Evolutionary conservation across 1,140 invertebrate species (phyloP), one percentile per base, ranked within the genome.

Genomic region (Schlechtendalia chinensis): DNA sequence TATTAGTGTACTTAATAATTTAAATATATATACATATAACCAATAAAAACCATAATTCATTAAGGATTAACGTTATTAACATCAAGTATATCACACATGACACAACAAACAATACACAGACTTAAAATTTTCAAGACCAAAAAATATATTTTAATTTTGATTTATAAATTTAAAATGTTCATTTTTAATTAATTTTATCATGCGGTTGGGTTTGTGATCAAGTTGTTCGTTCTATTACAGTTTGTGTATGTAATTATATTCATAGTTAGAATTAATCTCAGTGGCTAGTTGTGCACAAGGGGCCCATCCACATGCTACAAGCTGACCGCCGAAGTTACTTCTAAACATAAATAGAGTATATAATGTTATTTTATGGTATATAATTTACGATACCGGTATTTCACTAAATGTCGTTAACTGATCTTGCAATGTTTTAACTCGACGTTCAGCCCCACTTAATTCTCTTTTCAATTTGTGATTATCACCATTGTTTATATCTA

Each of bases 371-470:
- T 50, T 47, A 69, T 16, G 22, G 27, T 29, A 54, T 24, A 72
- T 1, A 79, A 63, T 47, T 45, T 63, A 79, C 39, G 47, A 6
- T 79, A 79, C 75, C 58, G 75, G 75, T 50, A 79, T 63, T 50
- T 79, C 75, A 50, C 61, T 79, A 47, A 61, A 59, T 27, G 83
- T 72, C 19, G 59, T 84, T 22, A 91, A 85, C 82, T 90, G 89
- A 54, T 90, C 88, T 83, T 91, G 89, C 58, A 92, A 83, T 45
- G 87, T 90, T 80, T 88, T 87, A 16, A 91, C 88, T 82, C 90
- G 86, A 82, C 89, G 87, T 84, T 90, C 89, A 4, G 90, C 89
- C 58, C 89, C 89, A 5, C 85, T 85, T 67, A 91, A 83, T 83
- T 91, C 89, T 12, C 82, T 56, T 81, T 86, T 86, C 22, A 87